phyloP scores from a whole-genome alignment of 2,797 vertebrate species.

The Enteromius treurensis region DNA sequence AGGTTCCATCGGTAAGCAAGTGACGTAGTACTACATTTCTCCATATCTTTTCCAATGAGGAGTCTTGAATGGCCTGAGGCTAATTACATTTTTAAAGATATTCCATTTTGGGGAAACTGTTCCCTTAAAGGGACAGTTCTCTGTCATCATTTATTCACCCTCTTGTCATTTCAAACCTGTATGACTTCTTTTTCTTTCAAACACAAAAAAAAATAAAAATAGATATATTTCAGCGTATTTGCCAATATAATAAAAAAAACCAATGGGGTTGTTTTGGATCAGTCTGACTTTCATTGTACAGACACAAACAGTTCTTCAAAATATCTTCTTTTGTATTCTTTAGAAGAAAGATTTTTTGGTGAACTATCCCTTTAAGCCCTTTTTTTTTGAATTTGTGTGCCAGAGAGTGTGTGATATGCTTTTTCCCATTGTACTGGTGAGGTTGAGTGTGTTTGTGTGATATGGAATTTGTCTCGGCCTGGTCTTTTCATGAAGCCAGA shows the following conservation, averaged over 20 bases:
- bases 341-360: constrained; percentile 1
- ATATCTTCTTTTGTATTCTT: constrained; percentile 15
- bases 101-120: background rate
- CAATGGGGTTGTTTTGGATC: background rate
- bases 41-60: background rate
- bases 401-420: constrained; percentile 32
- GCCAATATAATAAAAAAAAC: background rate
- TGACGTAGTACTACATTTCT: background rate
- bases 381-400: constrained; percentile 26
- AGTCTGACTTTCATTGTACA: constrained; percentile 21
- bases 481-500: constrained; percentile 44
- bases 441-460: constrained; percentile 41
- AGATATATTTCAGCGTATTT: background rate
- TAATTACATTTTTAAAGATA: no score
- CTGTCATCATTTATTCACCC: background rate
- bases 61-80: background rate
- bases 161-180: background rate
- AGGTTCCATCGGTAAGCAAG: background rate
- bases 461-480: constrained; percentile 36
- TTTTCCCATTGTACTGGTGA: constrained; percentile 23
- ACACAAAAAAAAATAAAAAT: background rate
- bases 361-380: constrained; percentile 26
- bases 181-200: background rate
- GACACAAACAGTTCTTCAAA: constrained; percentile 2
- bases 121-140: background rate